Percentiles rank a stretch among this genome's conserved stretches.
phyloP scores from a whole-genome alignment of 2,888 invertebrate genomes.

The Pollenia angustigena region DNA sequence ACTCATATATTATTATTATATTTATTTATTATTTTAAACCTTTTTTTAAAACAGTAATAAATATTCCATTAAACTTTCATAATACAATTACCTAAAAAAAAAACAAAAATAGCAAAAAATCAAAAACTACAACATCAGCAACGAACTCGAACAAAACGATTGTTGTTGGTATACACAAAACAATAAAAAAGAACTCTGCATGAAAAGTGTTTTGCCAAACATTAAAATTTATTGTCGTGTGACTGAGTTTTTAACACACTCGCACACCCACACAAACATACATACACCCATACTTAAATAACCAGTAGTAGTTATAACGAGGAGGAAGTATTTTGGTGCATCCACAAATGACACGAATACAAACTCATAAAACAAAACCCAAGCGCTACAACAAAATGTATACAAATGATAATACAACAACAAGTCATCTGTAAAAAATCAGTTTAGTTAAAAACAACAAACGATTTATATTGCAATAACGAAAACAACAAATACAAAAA shows the following conservation, averaged over 20 bases:
- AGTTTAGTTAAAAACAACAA: conserved; percentile 69
- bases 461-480: conserved; percentile 56
- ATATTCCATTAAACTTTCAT: conserved; percentile 66
- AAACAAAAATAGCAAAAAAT: background rate
- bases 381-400: conserved; percentile 33
- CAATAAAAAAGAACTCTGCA: conserved; percentile 45
- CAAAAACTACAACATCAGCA: conserved; percentile 23
- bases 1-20: conserved; percentile 37
- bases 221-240: conserved; percentile 66
- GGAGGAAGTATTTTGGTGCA: conserved; percentile 29
- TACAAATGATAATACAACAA: conserved; percentile 63
- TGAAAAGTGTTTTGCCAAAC: conserved; percentile 65
- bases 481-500: conserved; percentile 20
- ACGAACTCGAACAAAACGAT: conserved; percentile 46
- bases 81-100: conserved; percentile 45
- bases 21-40: conserved; percentile 47
- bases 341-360: conserved; percentile 25
- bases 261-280: background rate
- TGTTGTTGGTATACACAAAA: conserved; percentile 50
- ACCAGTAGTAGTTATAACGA: conserved; percentile 5
- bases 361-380: background rate
- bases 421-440: conserved; percentile 66
- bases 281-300: background rate
- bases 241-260: conserved; percentile 31
- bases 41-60: conserved; percentile 52